Conservation (phyloP, 1,140 invertebrate species). For the Arctopsyche grandis region DNA sequence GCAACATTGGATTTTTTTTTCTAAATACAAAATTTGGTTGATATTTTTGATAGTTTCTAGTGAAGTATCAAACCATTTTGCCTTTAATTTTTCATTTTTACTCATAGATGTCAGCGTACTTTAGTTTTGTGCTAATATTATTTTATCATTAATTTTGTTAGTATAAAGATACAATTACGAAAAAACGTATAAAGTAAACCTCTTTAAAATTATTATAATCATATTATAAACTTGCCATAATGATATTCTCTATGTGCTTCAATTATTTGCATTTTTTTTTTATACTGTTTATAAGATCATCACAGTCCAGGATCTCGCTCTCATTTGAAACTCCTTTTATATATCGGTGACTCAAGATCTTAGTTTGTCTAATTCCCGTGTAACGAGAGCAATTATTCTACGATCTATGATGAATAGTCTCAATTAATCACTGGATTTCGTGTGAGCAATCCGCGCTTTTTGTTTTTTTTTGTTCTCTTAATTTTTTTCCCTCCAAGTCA, state of each 20-base stretch:
- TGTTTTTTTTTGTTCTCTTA: neutral
- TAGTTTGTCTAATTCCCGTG: slow-evolving; percentile 9
- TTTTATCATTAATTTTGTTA: no score
- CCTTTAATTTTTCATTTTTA: neutral
- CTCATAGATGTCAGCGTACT: slow-evolving; percentile 2
- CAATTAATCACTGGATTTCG: slow-evolving; percentile 33
- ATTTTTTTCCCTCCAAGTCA: neutral
- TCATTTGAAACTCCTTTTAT: no score
- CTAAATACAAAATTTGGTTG: no score
- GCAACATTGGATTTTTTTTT: no score
- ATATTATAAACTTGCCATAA: no score
- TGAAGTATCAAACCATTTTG: neutral
- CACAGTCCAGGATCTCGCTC: no score
- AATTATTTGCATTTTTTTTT: no score
- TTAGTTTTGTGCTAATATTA: neutral
- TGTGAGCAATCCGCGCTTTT: neutral
- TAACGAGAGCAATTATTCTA: slow-evolving; percentile 32
- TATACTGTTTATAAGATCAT: no score
- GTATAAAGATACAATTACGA: no score
- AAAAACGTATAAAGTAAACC: no score
- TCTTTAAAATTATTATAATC: no score
- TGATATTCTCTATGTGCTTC: no score
- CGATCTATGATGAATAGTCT: slow-evolving; percentile 22
- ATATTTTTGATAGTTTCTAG: slow-evolving; percentile 24
- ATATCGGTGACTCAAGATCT: neutral